These are phyloP conservation scores for Koerneria pararmatus DNA, from an alignment of 2,888 invertebrate genomes.

Conservation along the genomic window DNA sequence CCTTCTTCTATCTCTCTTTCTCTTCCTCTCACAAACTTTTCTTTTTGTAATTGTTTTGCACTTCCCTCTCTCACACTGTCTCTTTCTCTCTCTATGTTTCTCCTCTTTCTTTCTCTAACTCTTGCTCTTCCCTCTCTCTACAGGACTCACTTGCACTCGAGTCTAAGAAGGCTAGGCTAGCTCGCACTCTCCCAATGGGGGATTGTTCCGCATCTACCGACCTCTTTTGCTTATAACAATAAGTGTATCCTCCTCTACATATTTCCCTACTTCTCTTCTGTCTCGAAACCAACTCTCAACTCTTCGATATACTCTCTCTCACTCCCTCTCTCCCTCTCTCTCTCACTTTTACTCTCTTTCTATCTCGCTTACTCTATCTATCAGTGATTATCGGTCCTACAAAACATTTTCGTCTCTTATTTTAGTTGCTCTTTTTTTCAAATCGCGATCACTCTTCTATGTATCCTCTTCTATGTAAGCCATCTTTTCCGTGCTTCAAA, in stretches of 20 bases:
- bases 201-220: too few species aligned
- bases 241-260: background rate
- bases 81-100: background rate
- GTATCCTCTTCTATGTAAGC: background rate
- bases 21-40: background rate
- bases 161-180: too few species aligned
- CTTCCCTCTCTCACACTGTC: background rate
- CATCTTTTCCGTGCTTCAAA: constrained; percentile 8
- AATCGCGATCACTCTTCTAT: background rate
- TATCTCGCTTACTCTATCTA: background rate
- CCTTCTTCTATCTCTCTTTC: background rate
- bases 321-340: constrained; percentile 2
- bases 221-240: too few species aligned
- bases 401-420: background rate
- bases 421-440: background rate
- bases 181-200: too few species aligned
- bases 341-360: background rate
- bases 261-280: background rate
- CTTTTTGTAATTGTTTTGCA: too few species aligned
- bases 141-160: background rate
- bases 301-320: background rate
- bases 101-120: background rate
- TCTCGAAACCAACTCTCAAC: background rate
- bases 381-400: too few species aligned
- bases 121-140: background rate